phyloP scores from a whole-genome alignment of 2,113 vertebrate species.

The Poeciliopsis occidentalis region DNA sequence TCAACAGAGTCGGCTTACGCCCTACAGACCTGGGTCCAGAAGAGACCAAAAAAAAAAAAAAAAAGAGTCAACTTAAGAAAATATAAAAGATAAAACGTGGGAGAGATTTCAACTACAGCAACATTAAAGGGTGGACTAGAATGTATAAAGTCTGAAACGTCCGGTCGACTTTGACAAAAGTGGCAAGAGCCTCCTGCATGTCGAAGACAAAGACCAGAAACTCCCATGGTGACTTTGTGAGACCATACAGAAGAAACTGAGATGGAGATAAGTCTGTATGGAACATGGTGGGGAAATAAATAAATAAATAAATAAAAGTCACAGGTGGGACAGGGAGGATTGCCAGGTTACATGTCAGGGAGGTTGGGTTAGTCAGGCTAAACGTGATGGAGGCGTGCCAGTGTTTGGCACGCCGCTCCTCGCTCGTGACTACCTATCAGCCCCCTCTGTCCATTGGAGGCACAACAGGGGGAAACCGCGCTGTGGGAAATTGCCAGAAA shows the following conservation, averaged over 20 bases:
- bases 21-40: not conserved
- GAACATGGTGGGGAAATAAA: not conserved
- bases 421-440: constrained; percentile 75
- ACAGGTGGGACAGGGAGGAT: constrained; percentile 35
- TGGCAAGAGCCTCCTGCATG: not conserved
- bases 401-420: constrained; percentile 63
- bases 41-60: not conserved
- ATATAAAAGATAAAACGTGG: not conserved
- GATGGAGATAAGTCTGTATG: constrained; percentile 10
- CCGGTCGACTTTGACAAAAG: constrained; percentile 2
- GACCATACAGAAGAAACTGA: constrained; percentile 5
- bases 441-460: constrained; percentile 60
- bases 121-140: constrained; percentile 29
- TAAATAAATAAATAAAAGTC: not conserved
- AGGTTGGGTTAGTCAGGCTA: constrained; percentile 35
- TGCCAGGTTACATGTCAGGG: constrained; percentile 34
- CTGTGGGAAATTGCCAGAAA: constrained; percentile 58
- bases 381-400: constrained; percentile 62
- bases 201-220: not conserved
- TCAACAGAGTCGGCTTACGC: not conserved
- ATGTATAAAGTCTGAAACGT: constrained; percentile 58
- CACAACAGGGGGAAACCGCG: constrained; percentile 71
- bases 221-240: not conserved
- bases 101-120: no score
- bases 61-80: not conserved